Percentiles rank a stretch among this genome's conserved stretches.
phyloP scores from a whole-genome alignment of 2,797 vertebrate genomes.

The Merluccius polli region DNA sequence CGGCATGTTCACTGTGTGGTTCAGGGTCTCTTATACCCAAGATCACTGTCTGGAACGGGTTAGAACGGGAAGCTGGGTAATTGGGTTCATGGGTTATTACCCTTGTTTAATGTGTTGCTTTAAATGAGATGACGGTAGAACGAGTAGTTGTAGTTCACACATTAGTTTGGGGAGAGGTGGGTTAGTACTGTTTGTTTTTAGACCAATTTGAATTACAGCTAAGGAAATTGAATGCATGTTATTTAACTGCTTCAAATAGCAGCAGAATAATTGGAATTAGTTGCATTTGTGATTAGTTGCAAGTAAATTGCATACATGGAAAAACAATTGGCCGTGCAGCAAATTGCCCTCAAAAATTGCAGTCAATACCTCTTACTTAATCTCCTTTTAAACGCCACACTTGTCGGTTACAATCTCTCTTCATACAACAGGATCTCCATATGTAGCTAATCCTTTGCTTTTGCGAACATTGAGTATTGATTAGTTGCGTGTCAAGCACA shows the following conservation, averaged over 20 bases:
- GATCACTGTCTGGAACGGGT: constrained; percentile 21
- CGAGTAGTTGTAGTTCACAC: not conserved
- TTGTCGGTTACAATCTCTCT: no score
- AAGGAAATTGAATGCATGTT: not conserved
- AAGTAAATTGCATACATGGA: no score
- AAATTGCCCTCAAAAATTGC: no score
- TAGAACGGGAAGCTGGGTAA: constrained; percentile 34
- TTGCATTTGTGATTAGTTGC: no score
- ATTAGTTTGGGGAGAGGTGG: not conserved
- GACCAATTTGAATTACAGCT: not conserved
- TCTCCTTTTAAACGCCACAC: no score
- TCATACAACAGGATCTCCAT: no score
- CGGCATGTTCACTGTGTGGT: not conserved
- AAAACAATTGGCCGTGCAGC: no score
- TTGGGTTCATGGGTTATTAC: constrained; percentile 42
- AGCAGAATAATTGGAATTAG: no score
- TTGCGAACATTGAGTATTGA: not conserved
- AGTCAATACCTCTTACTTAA: no score
- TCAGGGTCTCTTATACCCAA: constrained; percentile 20
- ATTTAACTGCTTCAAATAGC: no score
- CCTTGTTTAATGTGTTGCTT: constrained; percentile 24
- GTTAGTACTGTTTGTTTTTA: not conserved
- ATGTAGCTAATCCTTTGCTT: not conserved
- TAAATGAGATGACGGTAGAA: not conserved
- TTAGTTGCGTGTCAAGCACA: not conserved